A percentile compares a stretch with the other conserved stretches of the same genome.
phyloP scores from a whole-genome alignment of 2,797 vertebrate genomes.

The Enteromius treurensis region DNA sequence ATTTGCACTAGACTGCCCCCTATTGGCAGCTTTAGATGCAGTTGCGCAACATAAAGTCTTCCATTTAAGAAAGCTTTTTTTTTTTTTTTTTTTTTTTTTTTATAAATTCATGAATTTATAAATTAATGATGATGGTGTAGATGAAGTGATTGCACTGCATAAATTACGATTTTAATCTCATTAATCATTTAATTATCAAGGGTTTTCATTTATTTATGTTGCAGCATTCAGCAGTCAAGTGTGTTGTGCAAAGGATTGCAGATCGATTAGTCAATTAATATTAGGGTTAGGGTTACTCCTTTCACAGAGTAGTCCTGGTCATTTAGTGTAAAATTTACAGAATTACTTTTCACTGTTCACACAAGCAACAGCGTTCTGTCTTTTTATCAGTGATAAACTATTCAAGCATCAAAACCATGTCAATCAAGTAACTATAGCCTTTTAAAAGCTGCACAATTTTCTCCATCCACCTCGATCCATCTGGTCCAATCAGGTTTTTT shows the following conservation, averaged over 20 bases:
- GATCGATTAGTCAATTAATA: neutral
- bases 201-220: neutral
- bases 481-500: neutral
- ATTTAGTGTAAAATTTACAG: neutral
- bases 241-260: neutral
- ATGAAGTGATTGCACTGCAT: neutral
- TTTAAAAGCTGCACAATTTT: neutral
- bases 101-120: neutral
- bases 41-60: neutral
- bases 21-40: slow-evolving; percentile 58
- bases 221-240: neutral
- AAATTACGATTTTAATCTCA: neutral
- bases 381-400: neutral
- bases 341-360: neutral
- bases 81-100: neutral
- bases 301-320: neutral
- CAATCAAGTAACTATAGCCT: neutral
- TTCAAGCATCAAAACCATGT: neutral
- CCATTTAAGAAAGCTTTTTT: neutral
- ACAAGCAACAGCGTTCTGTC: neutral
- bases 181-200: neutral
- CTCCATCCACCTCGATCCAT: neutral
- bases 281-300: neutral
- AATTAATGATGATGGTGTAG: neutral
- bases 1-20: slow-evolving; percentile 66